Percentiles rank a stretch among this genome's conserved stretches.
Conservation (phyloP, 2,113 vertebrate genomes). For the Hippopotamus amphibius region DNA sequence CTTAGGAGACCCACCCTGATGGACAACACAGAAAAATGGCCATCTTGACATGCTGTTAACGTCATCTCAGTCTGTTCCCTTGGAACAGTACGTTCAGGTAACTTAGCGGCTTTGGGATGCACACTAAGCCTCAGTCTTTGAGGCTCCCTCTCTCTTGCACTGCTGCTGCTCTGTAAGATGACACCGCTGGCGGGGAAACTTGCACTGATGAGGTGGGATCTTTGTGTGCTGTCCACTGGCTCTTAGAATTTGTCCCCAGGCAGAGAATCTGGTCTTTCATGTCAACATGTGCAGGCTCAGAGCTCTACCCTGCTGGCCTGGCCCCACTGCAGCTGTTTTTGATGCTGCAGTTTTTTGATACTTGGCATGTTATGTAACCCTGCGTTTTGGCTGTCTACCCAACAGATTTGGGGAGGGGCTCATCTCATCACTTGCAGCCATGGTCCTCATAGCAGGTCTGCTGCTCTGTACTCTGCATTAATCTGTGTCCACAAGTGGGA, state of each 20-base stretch:
- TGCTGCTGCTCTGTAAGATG: not conserved
- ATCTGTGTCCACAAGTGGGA: not conserved
- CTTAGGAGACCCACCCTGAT: not conserved
- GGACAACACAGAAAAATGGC: not conserved
- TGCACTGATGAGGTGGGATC: not conserved
- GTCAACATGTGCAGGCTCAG: not conserved
- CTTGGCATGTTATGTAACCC: not conserved
- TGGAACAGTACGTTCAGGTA: not conserved
- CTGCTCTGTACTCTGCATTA: not conserved
- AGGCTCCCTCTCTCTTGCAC: no score
- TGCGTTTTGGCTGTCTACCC: not conserved
- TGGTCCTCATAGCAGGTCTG: no score
- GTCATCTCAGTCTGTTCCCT: not conserved
- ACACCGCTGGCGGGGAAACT: no score
- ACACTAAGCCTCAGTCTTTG: not conserved
- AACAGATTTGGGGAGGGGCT: not conserved
- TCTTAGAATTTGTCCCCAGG: not conserved
- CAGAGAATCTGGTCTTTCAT: not conserved
- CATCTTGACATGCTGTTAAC: not conserved
- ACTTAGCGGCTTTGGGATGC: not conserved
- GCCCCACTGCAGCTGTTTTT: not conserved
- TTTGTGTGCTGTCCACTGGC: no score
- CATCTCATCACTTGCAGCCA: no score
- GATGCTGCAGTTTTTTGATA: not conserved
- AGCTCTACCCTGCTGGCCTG: not conserved